Conservation (phyloP, 2,888 invertebrate genomes). For the Phortica magna region DNA sequence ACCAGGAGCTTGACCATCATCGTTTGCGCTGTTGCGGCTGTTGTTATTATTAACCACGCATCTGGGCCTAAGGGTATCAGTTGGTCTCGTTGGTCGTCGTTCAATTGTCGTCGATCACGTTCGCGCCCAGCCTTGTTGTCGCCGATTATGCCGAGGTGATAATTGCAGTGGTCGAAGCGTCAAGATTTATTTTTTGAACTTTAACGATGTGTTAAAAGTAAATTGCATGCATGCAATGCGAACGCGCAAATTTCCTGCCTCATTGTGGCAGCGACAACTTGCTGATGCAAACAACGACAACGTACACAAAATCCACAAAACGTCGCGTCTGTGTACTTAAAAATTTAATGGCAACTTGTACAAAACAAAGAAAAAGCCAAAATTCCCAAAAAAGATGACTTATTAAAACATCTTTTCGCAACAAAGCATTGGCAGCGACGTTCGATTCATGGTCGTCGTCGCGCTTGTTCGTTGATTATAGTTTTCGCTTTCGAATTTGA, state of each 20-base stretch:
- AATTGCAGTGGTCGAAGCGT: constrained; percentile 74
- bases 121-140: constrained; percentile 17
- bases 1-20: not conserved
- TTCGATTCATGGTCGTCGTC: not conserved
- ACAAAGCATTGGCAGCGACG: constrained; percentile 16
- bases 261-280: not conserved
- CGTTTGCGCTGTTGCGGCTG: not conserved
- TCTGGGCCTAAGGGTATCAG: constrained; percentile 62
- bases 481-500: constrained; percentile 8
- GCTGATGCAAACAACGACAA: not conserved
- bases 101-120: constrained; percentile 39
- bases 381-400: constrained; percentile 38
- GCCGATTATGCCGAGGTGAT: constrained; percentile 74
- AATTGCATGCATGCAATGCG: constrained; percentile 66
- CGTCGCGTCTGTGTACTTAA: constrained; percentile 69
- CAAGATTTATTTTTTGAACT: constrained; percentile 72
- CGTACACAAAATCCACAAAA: constrained; percentile 61
- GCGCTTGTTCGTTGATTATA: not conserved
- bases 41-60: constrained; percentile 36
- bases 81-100: constrained; percentile 62
- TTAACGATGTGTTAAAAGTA: constrained; percentile 77
- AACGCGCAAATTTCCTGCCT: constrained; percentile 25
- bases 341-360: constrained; percentile 54
- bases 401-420: constrained; percentile 61
- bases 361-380: not conserved